Conservation (phyloP, 1,140 invertebrate species). For the Mactra quadrangularis region DNA sequence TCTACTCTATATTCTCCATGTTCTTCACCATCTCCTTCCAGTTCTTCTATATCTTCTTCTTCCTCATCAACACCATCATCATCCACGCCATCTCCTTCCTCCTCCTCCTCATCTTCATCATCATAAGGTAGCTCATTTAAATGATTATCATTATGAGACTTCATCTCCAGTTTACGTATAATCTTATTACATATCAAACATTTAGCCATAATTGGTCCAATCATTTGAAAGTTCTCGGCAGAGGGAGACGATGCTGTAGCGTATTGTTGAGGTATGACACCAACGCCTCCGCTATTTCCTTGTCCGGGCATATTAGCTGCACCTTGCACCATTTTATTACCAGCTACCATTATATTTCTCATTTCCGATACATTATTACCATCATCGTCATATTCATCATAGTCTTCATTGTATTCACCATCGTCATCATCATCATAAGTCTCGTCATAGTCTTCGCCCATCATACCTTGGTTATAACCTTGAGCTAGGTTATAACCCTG, state of each 20-base stretch:
- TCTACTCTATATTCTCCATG: too few relatives aligned
- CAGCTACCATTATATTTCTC: not conserved
- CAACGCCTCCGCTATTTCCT: not conserved
- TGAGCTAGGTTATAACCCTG: conserved; percentile 15
- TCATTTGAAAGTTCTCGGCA: conserved; percentile 46
- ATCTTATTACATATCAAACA: conserved; percentile 60
- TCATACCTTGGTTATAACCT: not conserved
- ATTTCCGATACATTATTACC: not conserved
- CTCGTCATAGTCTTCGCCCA: not conserved
- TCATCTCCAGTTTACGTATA: conserved; percentile 46
- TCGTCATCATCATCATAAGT: conserved; percentile 29
- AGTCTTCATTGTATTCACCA: conserved; percentile 31
- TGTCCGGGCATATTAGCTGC: not conserved
- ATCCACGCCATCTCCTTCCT: too few relatives aligned
- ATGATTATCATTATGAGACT: conserved; percentile 35
- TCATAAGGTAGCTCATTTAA: conserved; percentile 28
- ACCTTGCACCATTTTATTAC: not conserved
- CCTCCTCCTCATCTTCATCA: conserved; percentile 50
- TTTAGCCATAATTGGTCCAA: conserved; percentile 43
- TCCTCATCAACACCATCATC: not conserved
- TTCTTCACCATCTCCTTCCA: not conserved
- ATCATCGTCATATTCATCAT: conserved; percentile 36
- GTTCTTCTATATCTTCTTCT: not conserved
- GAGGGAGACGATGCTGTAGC: not conserved
- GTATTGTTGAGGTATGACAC: not conserved